phyloP scores from a whole-genome alignment of 2,797 vertebrate species.

The Champsocephalus gunnari region DNA sequence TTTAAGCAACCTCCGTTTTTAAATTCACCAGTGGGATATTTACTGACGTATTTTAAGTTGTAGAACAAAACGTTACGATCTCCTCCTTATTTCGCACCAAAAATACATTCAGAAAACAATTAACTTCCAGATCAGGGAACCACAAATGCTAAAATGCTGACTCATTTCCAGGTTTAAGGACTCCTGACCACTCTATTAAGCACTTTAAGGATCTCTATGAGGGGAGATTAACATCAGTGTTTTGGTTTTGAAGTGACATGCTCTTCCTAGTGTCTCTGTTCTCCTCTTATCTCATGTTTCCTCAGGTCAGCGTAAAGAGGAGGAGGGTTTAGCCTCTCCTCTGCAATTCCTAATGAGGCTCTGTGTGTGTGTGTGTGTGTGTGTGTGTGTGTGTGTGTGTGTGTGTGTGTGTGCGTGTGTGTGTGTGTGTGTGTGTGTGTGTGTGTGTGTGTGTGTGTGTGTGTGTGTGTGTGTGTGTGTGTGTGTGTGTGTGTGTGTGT shows the following conservation, averaged over 20 bases:
- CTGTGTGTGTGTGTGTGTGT: constrained; percentile 1
- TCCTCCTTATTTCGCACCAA: too few species aligned
- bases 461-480: too few species aligned
- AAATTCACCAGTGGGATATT: too few species aligned
- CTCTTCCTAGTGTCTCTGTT: constrained; percentile 16
- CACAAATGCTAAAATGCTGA: too few species aligned
- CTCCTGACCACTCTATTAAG: not conserved
- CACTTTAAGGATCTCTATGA: constrained; percentile 24
- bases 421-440: not conserved
- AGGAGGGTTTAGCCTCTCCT: constrained; percentile 41
- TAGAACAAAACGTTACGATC: too few species aligned
- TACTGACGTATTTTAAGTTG: too few species aligned
- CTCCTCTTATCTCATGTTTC: constrained; percentile 30
- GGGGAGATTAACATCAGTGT: constrained; percentile 15
- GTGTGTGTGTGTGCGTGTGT: not conserved
- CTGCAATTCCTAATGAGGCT: constrained; percentile 36
- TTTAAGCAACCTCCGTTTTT: too few species aligned
- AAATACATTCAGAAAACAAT: too few species aligned
- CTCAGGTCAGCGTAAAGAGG: constrained; percentile 14
- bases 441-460: constrained; percentile 14
- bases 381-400: not conserved
- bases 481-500: not conserved
- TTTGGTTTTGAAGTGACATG: constrained; percentile 42
- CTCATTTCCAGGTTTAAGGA: too few species aligned
- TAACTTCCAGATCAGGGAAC: too few species aligned